phyloP scores from a whole-genome alignment of 92 coral and sea anemone genomes.

The Epizoanthus fatuus region DNA sequence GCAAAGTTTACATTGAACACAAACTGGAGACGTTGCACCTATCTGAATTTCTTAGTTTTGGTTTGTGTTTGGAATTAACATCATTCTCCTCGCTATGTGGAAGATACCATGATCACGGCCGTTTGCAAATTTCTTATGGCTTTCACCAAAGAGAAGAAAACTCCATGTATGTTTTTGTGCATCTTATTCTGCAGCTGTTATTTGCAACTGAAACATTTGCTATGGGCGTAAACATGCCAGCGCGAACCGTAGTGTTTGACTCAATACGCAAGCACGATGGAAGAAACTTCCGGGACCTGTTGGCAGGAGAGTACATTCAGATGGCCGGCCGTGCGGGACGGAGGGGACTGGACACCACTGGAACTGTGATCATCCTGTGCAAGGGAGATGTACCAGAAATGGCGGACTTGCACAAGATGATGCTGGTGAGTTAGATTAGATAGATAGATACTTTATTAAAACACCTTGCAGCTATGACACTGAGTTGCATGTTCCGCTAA shows the following conservation, averaged over 20 bases:
- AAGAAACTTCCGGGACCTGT: slow-evolving; percentile 76
- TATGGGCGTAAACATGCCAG: slow-evolving; percentile 99
- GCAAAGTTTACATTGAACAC: too few species aligned
- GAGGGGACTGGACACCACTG: slow-evolving; percentile 93
- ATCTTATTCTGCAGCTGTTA: slow-evolving; percentile 73
- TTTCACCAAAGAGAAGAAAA: not conserved
- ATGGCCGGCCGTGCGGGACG: slow-evolving; percentile 99
- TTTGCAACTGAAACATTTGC: slow-evolving; percentile 99
- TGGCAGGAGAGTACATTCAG: slow-evolving; percentile 93
- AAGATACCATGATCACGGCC: not conserved
- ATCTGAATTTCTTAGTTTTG: too few species aligned
- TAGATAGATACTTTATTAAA: too few species aligned
- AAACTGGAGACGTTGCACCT: too few species aligned
- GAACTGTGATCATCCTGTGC: slow-evolving; percentile 94
- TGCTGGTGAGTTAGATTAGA: slow-evolving; percentile 77
- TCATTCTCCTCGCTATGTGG: too few species aligned
- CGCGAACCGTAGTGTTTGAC: slow-evolving; percentile 95
- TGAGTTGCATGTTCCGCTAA: too few species aligned
- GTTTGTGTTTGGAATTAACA: too few species aligned
- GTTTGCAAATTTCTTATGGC: not conserved
- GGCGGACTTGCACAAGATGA: slow-evolving; percentile 93
- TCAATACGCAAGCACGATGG: slow-evolving; percentile 95
- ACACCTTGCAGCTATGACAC: too few species aligned
- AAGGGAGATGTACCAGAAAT: slow-evolving; percentile 92
- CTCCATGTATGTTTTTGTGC: not conserved